Conservation (phyloP, 2,888 invertebrate species). For the Malachius bipustulatus region DNA sequence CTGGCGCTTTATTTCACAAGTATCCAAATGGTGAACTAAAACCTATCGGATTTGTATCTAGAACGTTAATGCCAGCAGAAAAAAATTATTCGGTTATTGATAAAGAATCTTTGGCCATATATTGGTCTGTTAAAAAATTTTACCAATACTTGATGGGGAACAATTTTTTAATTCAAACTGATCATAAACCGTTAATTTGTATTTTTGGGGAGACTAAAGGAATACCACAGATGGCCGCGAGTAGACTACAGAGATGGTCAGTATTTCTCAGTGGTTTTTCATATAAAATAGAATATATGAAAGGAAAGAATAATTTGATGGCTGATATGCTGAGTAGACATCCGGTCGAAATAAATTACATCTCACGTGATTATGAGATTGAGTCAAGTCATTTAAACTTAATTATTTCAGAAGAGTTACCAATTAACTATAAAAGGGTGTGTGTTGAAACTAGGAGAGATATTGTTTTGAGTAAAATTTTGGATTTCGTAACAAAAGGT, state of each 20-base stretch:
- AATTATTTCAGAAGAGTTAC: slow-evolving; percentile 5
- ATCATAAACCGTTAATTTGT: slow-evolving; percentile 14
- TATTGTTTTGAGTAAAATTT: slow-evolving; percentile 4
- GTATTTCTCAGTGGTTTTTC: slow-evolving; percentile 12
- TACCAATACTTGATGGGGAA: slow-evolving; percentile 11
- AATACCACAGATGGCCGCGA: slow-evolving; percentile 12
- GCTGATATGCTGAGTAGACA: slow-evolving; percentile 12
- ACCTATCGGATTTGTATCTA: slow-evolving; percentile 14
- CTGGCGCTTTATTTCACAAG: too few relatives aligned
- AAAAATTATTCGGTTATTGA: slow-evolving; percentile 13
- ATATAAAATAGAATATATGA: slow-evolving; percentile 13
- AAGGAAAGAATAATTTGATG: slow-evolving; percentile 11
- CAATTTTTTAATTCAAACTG: slow-evolving; percentile 11
- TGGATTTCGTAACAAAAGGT: slow-evolving; percentile 7
- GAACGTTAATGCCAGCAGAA: slow-evolving; percentile 14
- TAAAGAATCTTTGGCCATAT: slow-evolving; percentile 14
- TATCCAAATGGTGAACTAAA: too few relatives aligned
- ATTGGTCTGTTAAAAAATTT: slow-evolving; percentile 10
- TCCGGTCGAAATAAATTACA: slow-evolving; percentile 7
- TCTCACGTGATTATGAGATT: slow-evolving; percentile 4
- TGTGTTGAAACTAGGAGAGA: slow-evolving; percentile 7
- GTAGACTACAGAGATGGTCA: slow-evolving; percentile 16
- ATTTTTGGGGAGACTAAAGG: slow-evolving; percentile 12
- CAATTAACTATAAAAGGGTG: slow-evolving; percentile 6
- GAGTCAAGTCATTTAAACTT: slow-evolving; percentile 8